These are phyloP conservation scores for Bacillus rossius DNA, from an alignment of 1,140 invertebrate species.

Conservation along the genomic window DNA sequence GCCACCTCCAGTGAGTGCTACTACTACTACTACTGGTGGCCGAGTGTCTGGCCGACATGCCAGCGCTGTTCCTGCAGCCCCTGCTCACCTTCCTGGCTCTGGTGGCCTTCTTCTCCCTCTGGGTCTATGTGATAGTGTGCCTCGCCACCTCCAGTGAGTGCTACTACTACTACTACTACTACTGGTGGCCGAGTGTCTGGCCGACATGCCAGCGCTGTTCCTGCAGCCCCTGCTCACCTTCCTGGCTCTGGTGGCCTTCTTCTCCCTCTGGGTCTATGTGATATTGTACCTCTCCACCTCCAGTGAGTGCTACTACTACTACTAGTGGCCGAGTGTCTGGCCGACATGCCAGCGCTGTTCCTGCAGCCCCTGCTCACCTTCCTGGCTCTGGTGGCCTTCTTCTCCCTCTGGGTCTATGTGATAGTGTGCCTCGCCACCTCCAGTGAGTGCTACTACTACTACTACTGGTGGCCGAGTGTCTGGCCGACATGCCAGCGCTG, in stretches of 20 bases:
- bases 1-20: slow-evolving; percentile 66
- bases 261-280: slow-evolving; percentile 78
- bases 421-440: slow-evolving; percentile 65
- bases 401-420: slow-evolving; percentile 78
- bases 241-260: slow-evolving; percentile 67
- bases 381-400: slow-evolving; percentile 67
- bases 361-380: slow-evolving; percentile 86
- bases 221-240: slow-evolving; percentile 86
- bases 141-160: slow-evolving; percentile 64
- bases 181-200: too few species aligned
- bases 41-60: too few species aligned
- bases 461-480: too few species aligned
- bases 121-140: slow-evolving; percentile 71
- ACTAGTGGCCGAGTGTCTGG: too few species aligned
- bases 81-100: slow-evolving; percentile 77
- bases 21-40: too few species aligned
- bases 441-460: too few species aligned
- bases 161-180: too few species aligned
- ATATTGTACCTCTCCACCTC: slow-evolving; percentile 64
- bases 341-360: slow-evolving; percentile 76
- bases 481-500: slow-evolving; percentile 74
- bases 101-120: slow-evolving; percentile 74
- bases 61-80: slow-evolving; percentile 82
- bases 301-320: too few species aligned
- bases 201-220: slow-evolving; percentile 76